Conservation (phyloP, 2,797 vertebrate genomes). For the Valencia hispanica region DNA sequence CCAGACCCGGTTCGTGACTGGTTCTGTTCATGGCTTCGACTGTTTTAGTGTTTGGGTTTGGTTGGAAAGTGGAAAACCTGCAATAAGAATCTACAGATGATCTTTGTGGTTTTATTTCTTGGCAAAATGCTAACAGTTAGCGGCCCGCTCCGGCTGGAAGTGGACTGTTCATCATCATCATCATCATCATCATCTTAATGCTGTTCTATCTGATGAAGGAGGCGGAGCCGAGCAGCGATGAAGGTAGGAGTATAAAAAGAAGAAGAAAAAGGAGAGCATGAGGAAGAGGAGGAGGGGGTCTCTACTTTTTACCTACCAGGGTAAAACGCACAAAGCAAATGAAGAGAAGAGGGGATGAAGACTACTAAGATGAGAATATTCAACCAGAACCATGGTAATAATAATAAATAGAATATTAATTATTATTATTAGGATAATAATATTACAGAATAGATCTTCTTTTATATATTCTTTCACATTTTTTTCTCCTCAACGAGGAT, state of each 20-base stretch:
- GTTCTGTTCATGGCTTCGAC: slow-evolving; percentile 54
- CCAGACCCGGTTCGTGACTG: too few species aligned
- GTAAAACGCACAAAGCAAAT: slow-evolving; percentile 91
- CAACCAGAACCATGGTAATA: slow-evolving; percentile 77
- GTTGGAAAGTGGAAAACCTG: slow-evolving; percentile 19
- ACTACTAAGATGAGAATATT: slow-evolving; percentile 79
- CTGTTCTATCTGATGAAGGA: slow-evolving; percentile 45
- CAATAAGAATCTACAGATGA: slow-evolving; percentile 24
- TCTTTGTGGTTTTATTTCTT: slow-evolving; percentile 38
- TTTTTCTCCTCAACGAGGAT: slow-evolving; percentile 89
- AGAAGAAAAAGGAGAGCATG: slow-evolving; percentile 23
- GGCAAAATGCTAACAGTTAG: slow-evolving; percentile 39
- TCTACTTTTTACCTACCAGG: slow-evolving; percentile 74
- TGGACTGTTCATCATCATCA: slow-evolving; percentile 22
- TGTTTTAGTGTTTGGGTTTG: slow-evolving; percentile 32
- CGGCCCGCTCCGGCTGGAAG: slow-evolving; percentile 37
- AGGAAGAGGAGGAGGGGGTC: slow-evolving; percentile 32
- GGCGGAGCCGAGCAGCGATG: slow-evolving; percentile 35
- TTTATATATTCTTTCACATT: slow-evolving; percentile 87
- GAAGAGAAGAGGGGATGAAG: slow-evolving; percentile 64
- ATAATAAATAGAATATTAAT: slow-evolving; percentile 84
- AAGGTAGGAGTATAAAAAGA: slow-evolving; percentile 32
- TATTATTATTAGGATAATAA: slow-evolving; percentile 84
- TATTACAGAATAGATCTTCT: slow-evolving; percentile 98
- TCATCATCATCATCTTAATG: slow-evolving; percentile 10